phyloP scores from a whole-genome alignment of 2,888 invertebrate genomes.

The Polietes domitor region DNA sequence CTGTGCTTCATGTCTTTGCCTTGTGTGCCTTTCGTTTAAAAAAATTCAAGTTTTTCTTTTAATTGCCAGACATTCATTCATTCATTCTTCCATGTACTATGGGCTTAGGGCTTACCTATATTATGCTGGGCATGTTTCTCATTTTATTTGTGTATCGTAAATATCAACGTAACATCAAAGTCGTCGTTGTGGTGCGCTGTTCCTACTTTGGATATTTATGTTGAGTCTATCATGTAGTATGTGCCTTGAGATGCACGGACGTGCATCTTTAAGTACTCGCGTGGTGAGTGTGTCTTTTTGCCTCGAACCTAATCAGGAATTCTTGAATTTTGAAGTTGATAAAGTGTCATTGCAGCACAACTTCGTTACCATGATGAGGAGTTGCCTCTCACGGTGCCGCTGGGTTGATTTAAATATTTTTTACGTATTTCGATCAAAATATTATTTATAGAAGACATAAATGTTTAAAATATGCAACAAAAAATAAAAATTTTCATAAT shows the following conservation, averaged over 20 bases:
- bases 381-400: no score
- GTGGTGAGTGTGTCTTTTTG: neutral
- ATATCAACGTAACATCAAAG: no score
- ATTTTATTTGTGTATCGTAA: neutral
- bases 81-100: no score
- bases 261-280: neutral
- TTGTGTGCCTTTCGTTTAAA: constrained; percentile 17
- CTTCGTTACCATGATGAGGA: constrained; percentile 47
- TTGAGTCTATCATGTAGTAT: neutral
- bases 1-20: no score
- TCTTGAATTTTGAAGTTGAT: constrained; percentile 55
- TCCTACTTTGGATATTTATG: neutral
- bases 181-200: no score
- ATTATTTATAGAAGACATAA: no score
- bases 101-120: neutral
- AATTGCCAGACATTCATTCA: constrained; percentile 20
- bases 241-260: neutral
- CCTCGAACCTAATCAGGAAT: constrained; percentile 32
- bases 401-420: no score
- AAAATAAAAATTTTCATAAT: no score
- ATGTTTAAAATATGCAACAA: no score
- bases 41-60: constrained; percentile 15
- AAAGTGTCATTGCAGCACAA: constrained; percentile 47
- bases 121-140: neutral
- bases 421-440: no score